phyloP scores from a whole-genome alignment of 2,888 invertebrate species.

The Cacoxenus indagator region DNA sequence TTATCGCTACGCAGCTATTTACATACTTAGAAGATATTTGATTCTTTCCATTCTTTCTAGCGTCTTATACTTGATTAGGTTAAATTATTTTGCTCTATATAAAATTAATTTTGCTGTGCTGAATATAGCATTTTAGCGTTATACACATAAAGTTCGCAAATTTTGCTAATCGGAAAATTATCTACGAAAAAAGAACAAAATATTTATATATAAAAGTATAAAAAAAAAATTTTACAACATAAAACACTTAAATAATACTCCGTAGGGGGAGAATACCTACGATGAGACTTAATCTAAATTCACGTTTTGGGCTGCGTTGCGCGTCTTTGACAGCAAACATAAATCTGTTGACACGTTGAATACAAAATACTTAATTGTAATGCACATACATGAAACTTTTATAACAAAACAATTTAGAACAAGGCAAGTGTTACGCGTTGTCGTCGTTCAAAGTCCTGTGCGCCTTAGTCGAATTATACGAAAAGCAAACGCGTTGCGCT shows the following conservation, averaged over 20 bases:
- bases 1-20: constrained; percentile 2
- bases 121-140: constrained; percentile 3
- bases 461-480: constrained; percentile 51
- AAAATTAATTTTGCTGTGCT: neutral
- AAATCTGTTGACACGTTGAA: neutral
- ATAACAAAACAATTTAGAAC: neutral
- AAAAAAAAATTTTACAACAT: neutral
- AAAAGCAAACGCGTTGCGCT: constrained; percentile 66
- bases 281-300: too few species aligned
- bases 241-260: neutral
- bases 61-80: too few species aligned
- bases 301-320: too few species aligned
- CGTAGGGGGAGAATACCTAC: too few species aligned
- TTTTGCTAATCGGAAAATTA: neutral
- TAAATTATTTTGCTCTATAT: too few species aligned
- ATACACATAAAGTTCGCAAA: neutral
- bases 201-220: neutral
- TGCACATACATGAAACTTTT: neutral
- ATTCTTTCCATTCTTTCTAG: neutral
- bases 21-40: constrained; percentile 17
- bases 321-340: too few species aligned
- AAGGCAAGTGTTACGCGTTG: neutral
- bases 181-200: neutral
- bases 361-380: neutral
- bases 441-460: neutral